Percentiles rank a stretch among this genome's conserved stretches.
phyloP scores from a whole-genome alignment of 2,888 invertebrate species.

The Cosmia trapezina region DNA sequence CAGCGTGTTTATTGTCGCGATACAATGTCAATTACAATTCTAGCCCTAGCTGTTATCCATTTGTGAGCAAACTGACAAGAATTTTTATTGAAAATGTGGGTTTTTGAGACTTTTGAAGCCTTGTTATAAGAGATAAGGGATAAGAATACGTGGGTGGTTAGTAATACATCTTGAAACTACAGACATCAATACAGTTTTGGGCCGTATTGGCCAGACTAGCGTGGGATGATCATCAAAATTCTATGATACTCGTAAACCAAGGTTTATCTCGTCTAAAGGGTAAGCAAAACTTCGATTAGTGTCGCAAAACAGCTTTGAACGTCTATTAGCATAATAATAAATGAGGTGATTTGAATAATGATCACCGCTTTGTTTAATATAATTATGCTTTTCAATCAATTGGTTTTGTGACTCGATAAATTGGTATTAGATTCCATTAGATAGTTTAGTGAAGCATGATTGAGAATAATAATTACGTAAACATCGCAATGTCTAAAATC shows the following conservation, averaged over 20 bases:
- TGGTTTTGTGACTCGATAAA: constrained; percentile 1
- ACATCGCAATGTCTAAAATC: not conserved
- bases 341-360: constrained; percentile 29
- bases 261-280: constrained; percentile 27
- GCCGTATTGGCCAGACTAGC: constrained; percentile 12
- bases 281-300: constrained; percentile 41
- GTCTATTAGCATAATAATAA: constrained; percentile 41
- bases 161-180: constrained; percentile 24
- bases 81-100: constrained; percentile 36
- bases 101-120: not conserved
- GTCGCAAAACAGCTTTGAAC: constrained; percentile 32
- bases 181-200: constrained; percentile 9
- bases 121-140: not conserved
- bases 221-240: constrained; percentile 39
- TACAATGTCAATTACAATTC: constrained; percentile 66
- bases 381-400: constrained; percentile 38
- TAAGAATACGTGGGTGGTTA: constrained; percentile 16
- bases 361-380: constrained; percentile 26
- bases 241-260: constrained; percentile 39
- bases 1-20: constrained; percentile 70
- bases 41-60: constrained; percentile 21
- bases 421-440: not conserved
- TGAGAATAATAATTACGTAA: not conserved
- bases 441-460: not conserved
- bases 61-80: constrained; percentile 14